A percentile compares a stretch with the other conserved stretches of the same genome.
phyloP scores from a whole-genome alignment of 2,797 vertebrate genomes.

The Helarctos malayanus region DNA sequence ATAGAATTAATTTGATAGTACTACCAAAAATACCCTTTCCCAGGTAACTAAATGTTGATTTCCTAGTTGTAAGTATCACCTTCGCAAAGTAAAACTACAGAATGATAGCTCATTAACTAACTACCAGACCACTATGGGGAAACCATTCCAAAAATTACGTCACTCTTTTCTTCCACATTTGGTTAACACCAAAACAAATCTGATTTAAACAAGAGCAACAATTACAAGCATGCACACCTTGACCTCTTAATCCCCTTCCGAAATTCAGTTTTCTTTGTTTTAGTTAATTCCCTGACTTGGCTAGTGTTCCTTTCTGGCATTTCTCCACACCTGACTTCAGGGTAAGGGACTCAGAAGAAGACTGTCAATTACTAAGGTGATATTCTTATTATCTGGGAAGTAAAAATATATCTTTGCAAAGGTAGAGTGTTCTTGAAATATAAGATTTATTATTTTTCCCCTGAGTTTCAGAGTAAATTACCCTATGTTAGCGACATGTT shows the following conservation, averaged over 20 bases:
- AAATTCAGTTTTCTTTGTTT: constrained; percentile 68
- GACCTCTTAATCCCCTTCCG: background rate
- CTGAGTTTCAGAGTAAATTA: background rate
- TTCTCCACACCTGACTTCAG: constrained; percentile 76
- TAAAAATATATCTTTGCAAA: constrained; percentile 10
- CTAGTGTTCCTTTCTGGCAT: constrained; percentile 29
- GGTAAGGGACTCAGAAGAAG: constrained; percentile 64
- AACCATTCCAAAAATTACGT: background rate
- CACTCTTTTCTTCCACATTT: background rate
- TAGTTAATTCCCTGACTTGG: background rate
- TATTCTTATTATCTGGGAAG: constrained; percentile 11
- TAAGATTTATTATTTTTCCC: background rate
- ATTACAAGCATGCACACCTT: background rate
- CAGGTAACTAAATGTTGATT: background rate
- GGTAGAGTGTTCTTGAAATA: background rate
- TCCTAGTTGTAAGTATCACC: background rate
- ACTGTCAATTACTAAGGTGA: constrained; percentile 34
- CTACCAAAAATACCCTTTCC: background rate
- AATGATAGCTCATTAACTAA: background rate
- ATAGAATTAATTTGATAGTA: constrained; percentile 9
- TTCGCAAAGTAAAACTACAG: background rate
- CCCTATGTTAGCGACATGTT: background rate
- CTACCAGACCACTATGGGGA: background rate
- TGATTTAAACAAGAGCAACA: constrained; percentile 1
- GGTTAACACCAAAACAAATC: constrained; percentile 25